Evolutionary conservation across 2,888 invertebrate species (phyloP), one percentile per base, ranked within the genome.

Genomic region (Sicus ferrugineus): DNA sequence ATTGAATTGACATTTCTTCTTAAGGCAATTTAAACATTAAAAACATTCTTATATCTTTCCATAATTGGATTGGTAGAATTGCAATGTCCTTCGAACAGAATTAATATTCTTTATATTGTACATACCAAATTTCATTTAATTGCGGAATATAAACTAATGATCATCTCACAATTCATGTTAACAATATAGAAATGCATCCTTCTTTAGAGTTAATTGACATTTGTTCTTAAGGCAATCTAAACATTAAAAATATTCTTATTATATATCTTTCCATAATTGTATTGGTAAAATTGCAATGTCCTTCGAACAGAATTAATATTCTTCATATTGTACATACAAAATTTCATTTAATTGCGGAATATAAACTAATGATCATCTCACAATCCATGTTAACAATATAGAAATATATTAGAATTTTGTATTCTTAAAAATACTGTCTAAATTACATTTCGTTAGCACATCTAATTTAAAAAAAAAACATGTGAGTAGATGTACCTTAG

Each of bases 161-260:
- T 11, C 9, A n/a, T 48, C n/a, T 48, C n/a, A 48, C 48, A 48
- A n/a, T 48, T 48, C n/a, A 48, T 16, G 34, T 34, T 34, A 34
- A 34, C 34, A 34, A 34, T n/a, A n/a, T 34, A 14, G 34, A 7
- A 34, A 34, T 34, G 34, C 48, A 48, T 48, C n/a, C n/a, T 48
- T 11, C n/a, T 48, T 48, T 16, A 48, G 48, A 48, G 48, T 48
- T 48, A 48, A 48, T 11, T 48, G 48, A 48, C 48, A 48, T 48
- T 48, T n/a, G 48, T 48, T 48, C n/a, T 48, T 48, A 48, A 48
- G 48, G n/a, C 48, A 48, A 48, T n/a, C 48, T 48, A 48, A 48
- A n/a, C 48, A 48, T 48, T 48, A 19, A 48, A 48, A 16, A 48
- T n/a, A 48, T 48, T n/a, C n/a, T 34, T 34, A n/a, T n/a, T n/a